A percentile compares a stretch with the other conserved stretches of the same genome.
These are phyloP conservation scores for Arvicanthis niloticus DNA, from an alignment of 2,113 vertebrate species.

Conservation along the genomic window DNA sequence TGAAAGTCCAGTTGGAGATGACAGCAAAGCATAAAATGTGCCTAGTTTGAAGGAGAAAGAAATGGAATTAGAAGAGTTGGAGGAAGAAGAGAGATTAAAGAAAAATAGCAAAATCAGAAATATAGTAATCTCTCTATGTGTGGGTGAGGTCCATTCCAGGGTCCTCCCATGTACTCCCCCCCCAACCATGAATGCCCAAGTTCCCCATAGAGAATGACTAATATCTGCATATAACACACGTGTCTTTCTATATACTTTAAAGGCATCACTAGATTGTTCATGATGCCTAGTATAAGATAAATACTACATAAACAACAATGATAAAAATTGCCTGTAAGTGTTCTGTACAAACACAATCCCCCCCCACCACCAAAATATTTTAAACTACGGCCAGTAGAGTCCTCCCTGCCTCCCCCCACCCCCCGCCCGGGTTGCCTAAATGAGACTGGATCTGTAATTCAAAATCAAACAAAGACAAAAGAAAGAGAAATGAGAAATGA, in stretches of 20 bases:
- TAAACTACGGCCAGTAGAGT: background rate
- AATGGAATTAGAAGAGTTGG: background rate
- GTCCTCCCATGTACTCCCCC: background rate
- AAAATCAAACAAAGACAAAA: background rate
- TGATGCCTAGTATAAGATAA: background rate
- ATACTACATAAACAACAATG: background rate
- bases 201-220: background rate
- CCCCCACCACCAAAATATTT: background rate
- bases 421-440: background rate
- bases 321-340: background rate
- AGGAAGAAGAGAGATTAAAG: background rate
- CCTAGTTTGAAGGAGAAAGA: constrained; percentile 9
- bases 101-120: background rate
- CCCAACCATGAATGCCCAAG: background rate
- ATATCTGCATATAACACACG: background rate
- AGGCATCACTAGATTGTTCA: background rate
- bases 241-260: background rate
- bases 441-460: background rate
- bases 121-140: background rate
- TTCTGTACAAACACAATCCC: background rate
- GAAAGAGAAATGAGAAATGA: background rate
- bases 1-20: background rate
- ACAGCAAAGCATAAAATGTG: background rate
- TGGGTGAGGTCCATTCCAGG: background rate
- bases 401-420: no score